Conservation (phyloP, 2,888 invertebrate genomes). For the Hymenopus coronatus region DNA sequence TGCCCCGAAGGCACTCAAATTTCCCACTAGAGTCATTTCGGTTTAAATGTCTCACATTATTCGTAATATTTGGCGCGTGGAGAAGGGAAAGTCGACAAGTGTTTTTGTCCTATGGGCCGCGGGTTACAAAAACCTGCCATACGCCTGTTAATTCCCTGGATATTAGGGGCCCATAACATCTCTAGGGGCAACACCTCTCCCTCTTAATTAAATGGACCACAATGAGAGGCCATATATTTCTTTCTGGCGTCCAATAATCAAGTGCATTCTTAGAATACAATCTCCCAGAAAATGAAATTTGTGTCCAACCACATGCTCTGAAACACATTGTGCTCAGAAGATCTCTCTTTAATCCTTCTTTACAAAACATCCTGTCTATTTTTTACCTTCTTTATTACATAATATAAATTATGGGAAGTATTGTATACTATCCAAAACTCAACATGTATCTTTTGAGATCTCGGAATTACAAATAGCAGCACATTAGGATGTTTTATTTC, state of each 20-base stretch:
- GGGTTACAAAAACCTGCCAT: neutral
- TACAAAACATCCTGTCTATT: too few relatives aligned
- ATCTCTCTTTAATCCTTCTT: too few relatives aligned
- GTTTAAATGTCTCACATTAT: constrained; percentile 18
- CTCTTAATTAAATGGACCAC: constrained; percentile 3
- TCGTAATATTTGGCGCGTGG: constrained; percentile 6
- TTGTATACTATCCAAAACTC: too few relatives aligned
- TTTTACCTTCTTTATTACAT: too few relatives aligned
- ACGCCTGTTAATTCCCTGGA: constrained; percentile 9
- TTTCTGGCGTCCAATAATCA: neutral
- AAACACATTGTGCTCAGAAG: neutral
- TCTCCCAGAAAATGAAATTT: neutral
- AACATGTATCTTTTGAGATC: too few relatives aligned
- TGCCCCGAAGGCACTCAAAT: neutral
- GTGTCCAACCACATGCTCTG: neutral
- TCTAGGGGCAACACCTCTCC: neutral
- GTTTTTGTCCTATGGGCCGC: neutral
- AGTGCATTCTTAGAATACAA: neutral
- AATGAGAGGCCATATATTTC: neutral
- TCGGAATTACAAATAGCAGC: too few relatives aligned
- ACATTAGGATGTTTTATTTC: too few relatives aligned
- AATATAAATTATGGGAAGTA: too few relatives aligned
- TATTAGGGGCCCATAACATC: neutral
- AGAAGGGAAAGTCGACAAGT: neutral
- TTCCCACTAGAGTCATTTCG: constrained; percentile 18